Conservation (phyloP, 2,888 invertebrate species). For the Metalampra italica region DNA sequence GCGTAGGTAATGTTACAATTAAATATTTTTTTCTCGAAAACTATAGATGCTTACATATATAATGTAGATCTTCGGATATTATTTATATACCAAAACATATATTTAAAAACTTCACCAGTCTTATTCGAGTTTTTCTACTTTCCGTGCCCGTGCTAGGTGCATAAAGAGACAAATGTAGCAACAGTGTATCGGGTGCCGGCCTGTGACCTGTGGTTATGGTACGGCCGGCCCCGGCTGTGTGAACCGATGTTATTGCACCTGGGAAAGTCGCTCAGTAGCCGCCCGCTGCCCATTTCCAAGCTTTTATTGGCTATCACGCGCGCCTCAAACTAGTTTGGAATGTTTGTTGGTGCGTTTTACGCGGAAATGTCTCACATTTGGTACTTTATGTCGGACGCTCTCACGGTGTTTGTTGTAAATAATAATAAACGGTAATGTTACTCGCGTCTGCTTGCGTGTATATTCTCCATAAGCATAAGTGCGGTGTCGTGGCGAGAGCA, state of each 20-base stretch:
- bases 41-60: no score
- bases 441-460: conserved; percentile 71
- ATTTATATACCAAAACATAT: no score
- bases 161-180: neutral
- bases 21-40: no score
- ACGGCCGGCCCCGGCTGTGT: conserved; percentile 26
- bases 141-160: no score
- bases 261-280: conserved; percentile 66
- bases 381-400: conserved; percentile 47
- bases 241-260: conserved; percentile 53
- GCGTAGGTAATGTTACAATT: no score
- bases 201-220: neutral
- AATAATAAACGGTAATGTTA: conserved; percentile 37
- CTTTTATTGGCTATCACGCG: conserved; percentile 70
- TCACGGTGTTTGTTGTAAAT: conserved; percentile 61
- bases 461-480: conserved; percentile 54
- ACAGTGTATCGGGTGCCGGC: neutral
- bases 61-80: no score
- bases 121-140: no score
- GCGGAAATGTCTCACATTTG: conserved; percentile 50
- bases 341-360: conserved; percentile 60
- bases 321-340: conserved; percentile 68
- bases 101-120: no score
- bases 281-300: conserved; percentile 57
- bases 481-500: conserved; percentile 44